Evolutionary conservation across 1,140 invertebrate species (phyloP).

Genomic region (Magallana gigas): DNA sequence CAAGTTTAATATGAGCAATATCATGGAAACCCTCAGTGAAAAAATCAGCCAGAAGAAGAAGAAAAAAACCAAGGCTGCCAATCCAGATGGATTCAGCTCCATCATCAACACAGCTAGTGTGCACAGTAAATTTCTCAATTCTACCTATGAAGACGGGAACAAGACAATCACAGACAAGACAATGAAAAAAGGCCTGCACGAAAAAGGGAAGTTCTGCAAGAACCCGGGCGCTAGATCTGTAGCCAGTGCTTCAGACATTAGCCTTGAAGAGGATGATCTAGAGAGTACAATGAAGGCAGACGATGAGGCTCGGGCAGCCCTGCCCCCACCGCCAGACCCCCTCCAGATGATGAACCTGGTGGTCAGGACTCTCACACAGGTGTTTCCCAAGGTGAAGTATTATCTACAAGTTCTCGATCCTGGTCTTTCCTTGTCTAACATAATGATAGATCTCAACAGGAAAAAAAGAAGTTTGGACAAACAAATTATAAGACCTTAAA

Average conservation of each 20-base stretch:
- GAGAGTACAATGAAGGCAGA: constrained; percentile 41
- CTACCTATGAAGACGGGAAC: constrained; percentile 45
- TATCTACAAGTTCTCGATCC: not conserved
- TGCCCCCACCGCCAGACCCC: constrained; percentile 27
- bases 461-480: no score
- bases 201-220: not conserved
- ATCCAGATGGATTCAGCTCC: constrained; percentile 1
- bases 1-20: constrained; percentile 31
- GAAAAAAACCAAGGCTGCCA: not conserved
- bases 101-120: constrained; percentile 27
- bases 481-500: no score
- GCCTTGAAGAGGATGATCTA: constrained; percentile 41
- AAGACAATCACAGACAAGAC: constrained; percentile 49
- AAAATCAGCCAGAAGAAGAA: constrained; percentile 10
- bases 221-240: not conserved
- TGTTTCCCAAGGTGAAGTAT: constrained; percentile 44
- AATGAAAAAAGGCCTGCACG: constrained; percentile 43
- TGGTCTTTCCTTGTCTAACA: not conserved
- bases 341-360: constrained; percentile 52
- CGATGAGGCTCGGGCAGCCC: not conserved
- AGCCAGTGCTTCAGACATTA: not conserved
- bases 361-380: constrained; percentile 52
- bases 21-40: constrained; percentile 43
- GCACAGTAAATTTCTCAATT: constrained; percentile 23
- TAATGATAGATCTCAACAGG: not conserved